Base-by-base conservation (phyloP, 2,888 invertebrate genomes). In the Scaptomyza caliginosa region DNA sequence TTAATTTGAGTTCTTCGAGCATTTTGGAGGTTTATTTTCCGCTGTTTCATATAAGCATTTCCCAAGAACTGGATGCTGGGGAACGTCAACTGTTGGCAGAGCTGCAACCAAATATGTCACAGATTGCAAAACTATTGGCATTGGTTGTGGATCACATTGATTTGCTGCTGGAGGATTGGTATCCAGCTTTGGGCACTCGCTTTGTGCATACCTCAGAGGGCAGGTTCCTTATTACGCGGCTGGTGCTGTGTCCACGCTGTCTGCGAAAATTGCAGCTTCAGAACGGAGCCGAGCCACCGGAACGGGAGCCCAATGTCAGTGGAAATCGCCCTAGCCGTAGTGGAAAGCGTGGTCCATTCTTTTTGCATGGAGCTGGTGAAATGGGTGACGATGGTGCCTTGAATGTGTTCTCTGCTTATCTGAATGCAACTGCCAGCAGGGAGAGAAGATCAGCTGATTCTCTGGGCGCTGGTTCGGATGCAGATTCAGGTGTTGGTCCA, bases 141-240 rank as follows among this genome's bases (percentile, higher is more conserved):
- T 92, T 98, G 26, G 94, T 97, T 3, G 97, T 99, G 0, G 99
- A 99, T 90, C 98, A 99, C 89, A 96, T 99, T 68, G 99, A 99
- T 91, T 94, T 98, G 50, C 92, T 99, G 46, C 92, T 99, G 0
- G 99, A 99, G 90, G 99, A 99, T 92, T 99, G 99, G 99, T 99
- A 98, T 91, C 99, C 98, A 0, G 97, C 97, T 0, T 92, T 98
- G 55, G 99, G 99, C 17, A 98, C 98, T 0, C 94, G 99, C 36
- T 99, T 99, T 92, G 98, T 98, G 2, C 99, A 99, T 91, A 99
- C 99, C 0, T 98, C 98, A 0, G 98, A 98, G 83, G 99, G 99
- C 0, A 95, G 97, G 82, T 96, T 98, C 90, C 93, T 99, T 34
- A 97, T 99, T 50, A 99, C 98, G 0, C 93, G 99, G 8, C 91